Base-by-base conservation (phyloP, 2,113 vertebrate genomes). In the Gnathonemus echidnorhynchus region DNA sequence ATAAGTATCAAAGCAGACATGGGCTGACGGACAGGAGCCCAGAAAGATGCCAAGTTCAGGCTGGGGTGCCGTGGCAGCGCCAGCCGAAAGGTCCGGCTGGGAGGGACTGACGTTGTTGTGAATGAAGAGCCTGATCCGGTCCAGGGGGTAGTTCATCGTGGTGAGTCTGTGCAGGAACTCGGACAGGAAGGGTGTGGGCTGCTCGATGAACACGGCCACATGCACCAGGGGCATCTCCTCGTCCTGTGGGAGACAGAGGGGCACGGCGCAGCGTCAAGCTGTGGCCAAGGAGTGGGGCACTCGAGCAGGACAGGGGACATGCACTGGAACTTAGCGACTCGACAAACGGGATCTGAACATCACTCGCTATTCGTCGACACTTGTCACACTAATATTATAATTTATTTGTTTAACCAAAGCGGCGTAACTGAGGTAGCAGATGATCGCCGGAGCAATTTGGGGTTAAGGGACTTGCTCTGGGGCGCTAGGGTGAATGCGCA, bases 171-270 rank as follows among this genome's bases (percentile, higher is more conserved):
- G 93, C 46, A 97, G 94, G 90, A 97, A 97, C 52, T 96, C 94
- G 1, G 95, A 94, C 83, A 97, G 93, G 91, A 97, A 97, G 0
- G 96, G 96, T 0, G 95, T 96, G 0, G 96, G 94, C 85, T 96
- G 96, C 80, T 96, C 95, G 35, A 97, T 95, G 90, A 97, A 97
- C 70, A 97, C 94, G 0, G 93, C 95, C 0, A 97, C 90, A 13
- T 95, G 92, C 31, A 97, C 95, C 49, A 92, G 93, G 31, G 96
- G 96, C 91, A 95, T 94, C 8, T 92, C 93, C 5, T 92, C 93
- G 0, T 94, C 95, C 95, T 95, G 90, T 46, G 11, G 50, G 11
- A 11, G 4, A 35, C 48, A 62, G 31, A 70, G 83, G 66, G 48
- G 50, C 42, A 66, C 46, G 10, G 62, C 27, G 10, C 10, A 0